A percentile compares a stretch with the other conserved stretches of the same genome.
These are phyloP conservation scores for Argynnis bischoffii DNA, from an alignment of 2,888 invertebrate genomes.

Conservation along the genomic window DNA sequence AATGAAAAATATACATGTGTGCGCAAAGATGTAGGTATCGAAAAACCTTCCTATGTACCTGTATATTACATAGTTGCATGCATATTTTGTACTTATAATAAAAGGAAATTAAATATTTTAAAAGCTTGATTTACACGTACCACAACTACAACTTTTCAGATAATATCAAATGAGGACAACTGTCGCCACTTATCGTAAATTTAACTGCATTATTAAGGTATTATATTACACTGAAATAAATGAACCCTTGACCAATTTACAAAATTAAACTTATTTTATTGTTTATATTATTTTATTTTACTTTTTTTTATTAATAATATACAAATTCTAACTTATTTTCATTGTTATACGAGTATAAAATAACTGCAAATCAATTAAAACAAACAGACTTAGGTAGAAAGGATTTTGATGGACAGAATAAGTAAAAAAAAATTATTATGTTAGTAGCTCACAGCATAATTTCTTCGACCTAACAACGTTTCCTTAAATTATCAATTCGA, in stretches of 20 bases:
- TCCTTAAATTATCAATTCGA: constrained; percentile 39
- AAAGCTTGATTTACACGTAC: neutral
- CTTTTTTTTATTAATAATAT: no score
- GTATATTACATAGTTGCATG: neutral
- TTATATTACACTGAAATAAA: neutral
- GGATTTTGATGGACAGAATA: neutral
- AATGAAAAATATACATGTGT: no score
- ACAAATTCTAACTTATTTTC: no score
- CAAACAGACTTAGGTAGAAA: no score
- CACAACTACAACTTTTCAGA: neutral
- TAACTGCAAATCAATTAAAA: no score
- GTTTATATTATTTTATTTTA: no score
- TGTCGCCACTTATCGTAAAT: constrained; percentile 6
- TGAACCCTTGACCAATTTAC: neutral
- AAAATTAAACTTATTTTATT: no score
- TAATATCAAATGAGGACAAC: constrained; percentile 8
- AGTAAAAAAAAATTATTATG: no score
- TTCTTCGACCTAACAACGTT: constrained; percentile 27
- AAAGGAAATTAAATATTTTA: neutral
- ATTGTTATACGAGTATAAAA: no score
- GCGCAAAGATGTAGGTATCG: no score
- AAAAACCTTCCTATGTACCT: neutral
- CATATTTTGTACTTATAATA: neutral
- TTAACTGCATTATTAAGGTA: neutral
- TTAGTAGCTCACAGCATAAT: constrained; percentile 3